phyloP scores from a whole-genome alignment of 2,888 invertebrate species.

The Eupelmus urozonus region DNA sequence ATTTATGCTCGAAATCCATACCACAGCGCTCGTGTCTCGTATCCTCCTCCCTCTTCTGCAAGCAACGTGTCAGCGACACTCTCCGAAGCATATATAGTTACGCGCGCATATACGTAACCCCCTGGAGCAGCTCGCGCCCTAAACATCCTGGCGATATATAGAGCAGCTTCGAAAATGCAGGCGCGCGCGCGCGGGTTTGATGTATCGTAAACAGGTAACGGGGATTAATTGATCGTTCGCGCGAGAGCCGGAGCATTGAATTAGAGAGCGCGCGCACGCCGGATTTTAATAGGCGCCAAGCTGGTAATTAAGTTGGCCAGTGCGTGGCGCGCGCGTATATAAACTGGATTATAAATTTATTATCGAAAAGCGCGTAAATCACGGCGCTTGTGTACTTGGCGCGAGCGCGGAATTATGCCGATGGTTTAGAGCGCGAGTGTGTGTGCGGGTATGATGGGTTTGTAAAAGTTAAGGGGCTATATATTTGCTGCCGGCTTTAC shows the following conservation, averaged over 20 bases:
- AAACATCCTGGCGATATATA: too few relatives aligned
- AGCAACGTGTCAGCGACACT: neutral
- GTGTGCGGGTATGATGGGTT: too few relatives aligned
- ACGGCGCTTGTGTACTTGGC: neutral
- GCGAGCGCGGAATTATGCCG: neutral
- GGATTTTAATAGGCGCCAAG: neutral
- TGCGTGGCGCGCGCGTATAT: neutral
- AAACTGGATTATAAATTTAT: conserved; percentile 44
- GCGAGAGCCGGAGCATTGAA: neutral
- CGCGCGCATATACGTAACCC: too few relatives aligned
- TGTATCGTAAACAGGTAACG: neutral
- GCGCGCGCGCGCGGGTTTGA: too few relatives aligned
- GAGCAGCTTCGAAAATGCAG: too few relatives aligned
- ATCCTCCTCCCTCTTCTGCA: neutral
- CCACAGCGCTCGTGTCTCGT: too few relatives aligned
- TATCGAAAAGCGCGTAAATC: conserved; percentile 10
- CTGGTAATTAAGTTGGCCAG: conserved; percentile 31
- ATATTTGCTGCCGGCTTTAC: too few relatives aligned
- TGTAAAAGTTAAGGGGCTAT: too few relatives aligned
- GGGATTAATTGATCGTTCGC: too few relatives aligned
- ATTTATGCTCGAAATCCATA: neutral
- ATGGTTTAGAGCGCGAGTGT: neutral
- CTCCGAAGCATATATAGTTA: too few relatives aligned
- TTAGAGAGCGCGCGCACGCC: neutral
- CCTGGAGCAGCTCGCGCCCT: neutral